phyloP scores from a whole-genome alignment of 1,140 invertebrate species.

The Pomacea maculata region DNA sequence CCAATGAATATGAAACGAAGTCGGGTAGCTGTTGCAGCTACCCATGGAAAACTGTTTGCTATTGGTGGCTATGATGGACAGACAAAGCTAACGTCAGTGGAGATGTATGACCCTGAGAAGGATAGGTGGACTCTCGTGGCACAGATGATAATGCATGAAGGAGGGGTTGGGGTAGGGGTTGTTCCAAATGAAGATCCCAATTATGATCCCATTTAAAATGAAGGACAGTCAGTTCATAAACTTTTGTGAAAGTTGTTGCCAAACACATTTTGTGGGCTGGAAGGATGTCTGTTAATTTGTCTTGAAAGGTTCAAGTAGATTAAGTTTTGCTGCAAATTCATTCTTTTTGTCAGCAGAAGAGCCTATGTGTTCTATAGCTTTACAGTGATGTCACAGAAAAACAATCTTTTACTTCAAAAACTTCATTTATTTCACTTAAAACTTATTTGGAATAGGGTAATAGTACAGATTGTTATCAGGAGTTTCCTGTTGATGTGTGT shows the following conservation, averaged over 20 bases:
- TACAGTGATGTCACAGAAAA: too few species aligned
- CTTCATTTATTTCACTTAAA: too few species aligned
- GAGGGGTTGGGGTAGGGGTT: constrained; percentile 88
- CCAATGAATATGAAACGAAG: constrained; percentile 87
- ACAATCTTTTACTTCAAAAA: too few species aligned
- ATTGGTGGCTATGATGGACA: constrained; percentile 71
- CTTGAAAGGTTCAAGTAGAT: neutral
- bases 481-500: neutral
- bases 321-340: neutral
- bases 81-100: constrained; percentile 59
- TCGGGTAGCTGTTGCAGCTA: constrained; percentile 84
- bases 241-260: neutral
- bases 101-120: constrained; percentile 59
- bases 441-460: too few species aligned
- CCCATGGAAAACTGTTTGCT: constrained; percentile 87
- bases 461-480: neutral
- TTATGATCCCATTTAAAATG: neutral
- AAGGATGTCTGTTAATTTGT: neutral
- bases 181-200: constrained; percentile 69
- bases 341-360: neutral
- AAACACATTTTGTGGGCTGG: neutral
- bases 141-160: constrained; percentile 90
- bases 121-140: constrained; percentile 71
- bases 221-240: neutral
- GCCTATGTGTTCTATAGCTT: too few species aligned